Base-by-base conservation (phyloP, 2,113 vertebrate species). In the Chionis minor region DNA sequence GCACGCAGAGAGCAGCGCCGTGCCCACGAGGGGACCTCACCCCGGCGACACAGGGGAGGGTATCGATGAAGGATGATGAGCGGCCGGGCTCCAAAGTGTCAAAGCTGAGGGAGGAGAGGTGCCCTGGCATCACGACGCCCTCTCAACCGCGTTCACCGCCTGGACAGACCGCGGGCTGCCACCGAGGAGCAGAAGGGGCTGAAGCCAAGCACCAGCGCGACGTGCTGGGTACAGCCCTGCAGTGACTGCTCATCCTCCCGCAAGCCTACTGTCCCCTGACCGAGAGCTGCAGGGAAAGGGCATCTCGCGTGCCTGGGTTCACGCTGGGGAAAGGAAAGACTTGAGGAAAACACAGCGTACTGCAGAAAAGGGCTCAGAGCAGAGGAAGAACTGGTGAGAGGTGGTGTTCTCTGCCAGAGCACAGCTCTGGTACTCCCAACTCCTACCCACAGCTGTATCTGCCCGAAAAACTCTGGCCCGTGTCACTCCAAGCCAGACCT, bases 101-200 rank as follows among this genome's bases (percentile, higher is more conserved):
- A 38, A 15, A n/a, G 40, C 45, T 2, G 6, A 77, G 58, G 44
- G 32, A 69, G 44, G 28, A 74, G 63, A 69, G 32, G 47, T 8
- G 15, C 33, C 26, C 26, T 15, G 45, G 30, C 3, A 8, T 40
- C 72, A 65, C 11, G 9, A 21, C 28, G 45, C n/a, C 67, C 63
- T 22, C 59, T 12, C 2, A 4, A 12, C 40, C 27, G 55, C 0
- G 0, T 13, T 32, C 70, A 61, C 55, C 54, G 28, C 5, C 6
- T 0, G 0, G 79, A 59, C 69, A 23, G 44, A 27, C 6, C 6
- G 4, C 0, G 4, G 45, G 55, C 30, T 20, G 63, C 6, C 10
- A 51, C 17, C 1, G 5, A 38, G 33, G 4, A 21, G 51, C 45
- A 47, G 3, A 1, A 33, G n/a, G 51, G 51, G 44, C 77, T 0